These are phyloP conservation scores for Eublepharis macularius DNA, from an alignment of 2,113 vertebrate genomes.

Conservation along the genomic window DNA sequence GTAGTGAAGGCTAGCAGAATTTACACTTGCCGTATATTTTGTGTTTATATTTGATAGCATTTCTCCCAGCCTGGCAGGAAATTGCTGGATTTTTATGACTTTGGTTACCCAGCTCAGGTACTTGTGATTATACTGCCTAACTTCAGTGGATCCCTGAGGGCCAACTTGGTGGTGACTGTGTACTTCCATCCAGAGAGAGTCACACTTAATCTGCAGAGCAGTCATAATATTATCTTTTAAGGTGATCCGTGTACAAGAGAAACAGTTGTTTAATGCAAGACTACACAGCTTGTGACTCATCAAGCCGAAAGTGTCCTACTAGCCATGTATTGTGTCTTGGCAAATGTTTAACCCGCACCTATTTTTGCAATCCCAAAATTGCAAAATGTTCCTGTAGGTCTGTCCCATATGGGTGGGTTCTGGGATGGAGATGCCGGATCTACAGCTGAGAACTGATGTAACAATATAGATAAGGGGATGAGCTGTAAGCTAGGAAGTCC, in stretches of 20 bases:
- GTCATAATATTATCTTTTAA: neutral
- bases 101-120: neutral
- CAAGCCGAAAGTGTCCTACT: neutral
- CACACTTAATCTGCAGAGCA: neutral
- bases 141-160: neutral
- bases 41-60: neutral
- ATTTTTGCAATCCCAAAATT: neutral
- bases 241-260: neutral
- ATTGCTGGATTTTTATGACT: neutral
- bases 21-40: neutral
- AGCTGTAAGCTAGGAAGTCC: neutral
- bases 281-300: neutral
- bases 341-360: neutral
- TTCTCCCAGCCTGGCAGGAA: neutral
- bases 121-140: neutral
- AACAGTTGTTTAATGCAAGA: neutral
- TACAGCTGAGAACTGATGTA: neutral
- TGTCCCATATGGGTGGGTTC: neutral
- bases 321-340: neutral
- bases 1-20: neutral
- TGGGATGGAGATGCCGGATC: neutral
- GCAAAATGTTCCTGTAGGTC: too few relatives aligned
- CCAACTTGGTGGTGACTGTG: neutral
- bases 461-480: neutral
- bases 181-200: slow-evolving; percentile 21